These are phyloP conservation scores for Eptatretus atami DNA, from an alignment of 2,797 vertebrate genomes.

Conservation along the genomic window DNA sequence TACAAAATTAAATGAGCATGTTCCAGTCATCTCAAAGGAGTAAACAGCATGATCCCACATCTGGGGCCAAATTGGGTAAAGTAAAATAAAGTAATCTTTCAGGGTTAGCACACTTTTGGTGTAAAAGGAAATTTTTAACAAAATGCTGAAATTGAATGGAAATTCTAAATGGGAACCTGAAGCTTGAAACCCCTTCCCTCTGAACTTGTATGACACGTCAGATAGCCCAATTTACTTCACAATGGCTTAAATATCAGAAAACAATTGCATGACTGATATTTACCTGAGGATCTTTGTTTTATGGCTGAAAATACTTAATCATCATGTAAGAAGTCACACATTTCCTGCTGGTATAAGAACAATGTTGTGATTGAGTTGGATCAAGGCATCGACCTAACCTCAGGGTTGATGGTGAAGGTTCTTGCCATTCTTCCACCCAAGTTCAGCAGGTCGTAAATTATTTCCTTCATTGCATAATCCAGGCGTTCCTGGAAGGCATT, in stretches of 20 bases:
- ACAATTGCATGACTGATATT: no score
- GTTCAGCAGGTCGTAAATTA: conserved; percentile 34
- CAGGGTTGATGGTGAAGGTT: background rate
- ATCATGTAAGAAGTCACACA: no score
- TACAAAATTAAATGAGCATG: background rate
- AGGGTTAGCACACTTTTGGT: conserved; percentile 31
- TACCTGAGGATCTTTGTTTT: no score
- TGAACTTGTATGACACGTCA: no score
- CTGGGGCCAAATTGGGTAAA: background rate
- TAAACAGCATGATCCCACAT: background rate
- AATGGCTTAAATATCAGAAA: no score
- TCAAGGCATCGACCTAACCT: background rate
- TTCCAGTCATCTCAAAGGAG: background rate
- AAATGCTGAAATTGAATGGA: no score
- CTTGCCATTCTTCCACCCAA: conserved; percentile 18
- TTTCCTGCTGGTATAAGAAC: no score
- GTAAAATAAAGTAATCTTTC: conserved; percentile 17
- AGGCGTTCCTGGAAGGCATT: conserved; percentile 21
- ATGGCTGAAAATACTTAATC: no score
- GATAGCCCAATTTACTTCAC: no score
- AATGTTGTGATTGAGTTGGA: no score
- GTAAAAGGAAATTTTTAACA: conserved; percentile 10
- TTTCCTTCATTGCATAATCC: conserved; percentile 43
- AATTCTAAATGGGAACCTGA: no score
- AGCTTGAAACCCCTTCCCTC: no score